Conservation (phyloP, 1,140 invertebrate species). For the Cyphomyrmex costatus region DNA sequence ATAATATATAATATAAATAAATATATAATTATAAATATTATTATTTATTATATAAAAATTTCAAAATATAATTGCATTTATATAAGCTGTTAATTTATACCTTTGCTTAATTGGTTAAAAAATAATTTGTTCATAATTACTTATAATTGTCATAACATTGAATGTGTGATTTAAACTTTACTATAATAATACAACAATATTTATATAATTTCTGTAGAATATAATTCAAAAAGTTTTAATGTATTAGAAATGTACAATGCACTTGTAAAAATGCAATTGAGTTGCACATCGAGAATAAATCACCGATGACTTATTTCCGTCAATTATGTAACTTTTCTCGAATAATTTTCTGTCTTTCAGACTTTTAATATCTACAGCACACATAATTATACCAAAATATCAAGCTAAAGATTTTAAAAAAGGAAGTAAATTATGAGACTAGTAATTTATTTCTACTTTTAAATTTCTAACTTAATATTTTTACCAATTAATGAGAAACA, state of each 20-base stretch:
- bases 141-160: neutral
- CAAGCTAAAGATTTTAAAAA: neutral
- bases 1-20: neutral
- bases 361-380: slow-evolving; percentile 54
- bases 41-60: neutral
- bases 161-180: neutral
- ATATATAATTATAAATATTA: slow-evolving; percentile 4
- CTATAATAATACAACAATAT: neutral
- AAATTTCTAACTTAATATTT: slow-evolving; percentile 19
- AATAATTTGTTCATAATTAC: neutral
- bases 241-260: neutral
- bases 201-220: neutral
- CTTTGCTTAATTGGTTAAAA: neutral
- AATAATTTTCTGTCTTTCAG: slow-evolving; percentile 5
- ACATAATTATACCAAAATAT: slow-evolving; percentile 19
- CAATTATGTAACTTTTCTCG: slow-evolving; percentile 32
- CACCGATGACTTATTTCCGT: neutral
- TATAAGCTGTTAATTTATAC: neutral
- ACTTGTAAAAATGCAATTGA: neutral
- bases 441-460: slow-evolving; percentile 48
- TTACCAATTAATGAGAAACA: too few species aligned
- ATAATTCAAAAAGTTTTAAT: slow-evolving; percentile 13
- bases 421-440: slow-evolving; percentile 39
- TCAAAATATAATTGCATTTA: neutral
- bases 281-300: slow-evolving; percentile 2